Conservation (phyloP, 2,113 vertebrate species). For the Erythrocercus mccallii region DNA sequence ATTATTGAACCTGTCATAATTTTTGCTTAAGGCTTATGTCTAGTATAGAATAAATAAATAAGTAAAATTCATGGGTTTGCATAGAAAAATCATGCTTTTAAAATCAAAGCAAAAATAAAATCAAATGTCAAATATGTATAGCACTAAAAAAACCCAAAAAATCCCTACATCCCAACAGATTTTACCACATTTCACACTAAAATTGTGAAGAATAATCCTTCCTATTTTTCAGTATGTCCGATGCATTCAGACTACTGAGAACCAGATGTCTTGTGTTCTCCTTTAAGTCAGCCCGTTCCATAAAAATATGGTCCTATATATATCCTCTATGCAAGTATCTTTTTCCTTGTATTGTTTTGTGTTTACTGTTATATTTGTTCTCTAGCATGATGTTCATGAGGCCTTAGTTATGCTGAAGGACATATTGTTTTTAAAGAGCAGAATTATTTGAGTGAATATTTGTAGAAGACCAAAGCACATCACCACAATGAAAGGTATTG, state of each 20-base stretch:
- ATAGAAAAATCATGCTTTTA: background rate
- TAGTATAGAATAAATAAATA: background rate
- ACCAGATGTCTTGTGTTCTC: background rate
- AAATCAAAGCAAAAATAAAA: background rate
- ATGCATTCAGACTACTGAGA: background rate
- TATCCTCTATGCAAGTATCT: background rate
- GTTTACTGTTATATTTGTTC: background rate
- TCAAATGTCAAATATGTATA: background rate
- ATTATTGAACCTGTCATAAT: background rate
- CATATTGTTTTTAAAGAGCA: background rate
- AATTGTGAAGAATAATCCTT: background rate
- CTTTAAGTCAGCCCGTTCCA: background rate
- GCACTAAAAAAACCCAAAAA: too few species aligned
- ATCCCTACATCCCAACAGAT: accelerated
- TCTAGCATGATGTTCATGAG: background rate
- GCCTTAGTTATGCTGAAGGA: background rate
- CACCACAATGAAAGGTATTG: background rate
- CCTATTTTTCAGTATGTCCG: background rate
- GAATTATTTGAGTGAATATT: background rate
- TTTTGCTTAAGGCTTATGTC: background rate
- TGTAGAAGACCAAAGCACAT: background rate
- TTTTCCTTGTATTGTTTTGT: background rate
- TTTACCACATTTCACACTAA: background rate
- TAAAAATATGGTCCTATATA: background rate
- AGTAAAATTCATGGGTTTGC: background rate